phyloP scores from a whole-genome alignment of 2,888 invertebrate genomes.

The Philereme vetulata region DNA sequence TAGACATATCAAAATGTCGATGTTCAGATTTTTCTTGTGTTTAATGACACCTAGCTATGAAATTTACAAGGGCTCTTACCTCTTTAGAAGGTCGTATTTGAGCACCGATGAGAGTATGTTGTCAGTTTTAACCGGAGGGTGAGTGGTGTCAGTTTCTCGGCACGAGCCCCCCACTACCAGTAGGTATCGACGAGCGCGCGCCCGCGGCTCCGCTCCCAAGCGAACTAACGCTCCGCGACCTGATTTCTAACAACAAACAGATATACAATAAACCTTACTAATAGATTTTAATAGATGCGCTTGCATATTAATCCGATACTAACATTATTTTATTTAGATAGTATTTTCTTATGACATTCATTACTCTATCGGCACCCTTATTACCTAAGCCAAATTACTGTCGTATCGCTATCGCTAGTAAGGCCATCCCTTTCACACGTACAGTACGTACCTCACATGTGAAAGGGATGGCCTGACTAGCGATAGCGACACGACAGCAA shows the following conservation, averaged over 20 bases:
- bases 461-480: too few relatives aligned
- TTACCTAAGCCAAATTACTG: too few relatives aligned
- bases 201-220: conserved; percentile 89
- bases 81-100: conserved; percentile 90
- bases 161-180: conserved; percentile 95
- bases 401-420: too few relatives aligned
- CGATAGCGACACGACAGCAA: too few relatives aligned
- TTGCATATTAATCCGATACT: too few relatives aligned
- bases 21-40: not conserved
- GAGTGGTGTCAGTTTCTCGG: conserved; percentile 86
- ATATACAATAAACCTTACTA: not conserved
- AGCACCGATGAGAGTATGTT: conserved; percentile 93
- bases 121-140: conserved; percentile 92
- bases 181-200: conserved; percentile 93
- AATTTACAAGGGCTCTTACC: conserved; percentile 62
- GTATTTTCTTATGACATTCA: too few relatives aligned
- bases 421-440: too few relatives aligned
- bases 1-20: too few relatives aligned
- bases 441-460: too few relatives aligned
- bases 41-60: not conserved
- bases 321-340: too few relatives aligned
- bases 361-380: too few relatives aligned
- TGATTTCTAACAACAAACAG: conserved; percentile 70
- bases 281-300: not conserved
- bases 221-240: conserved; percentile 91